A percentile compares a stretch with the other conserved stretches of the same genome.
Conservation (phyloP, 1,140 invertebrate species). For the Ditylenchus dipsaci region DNA sequence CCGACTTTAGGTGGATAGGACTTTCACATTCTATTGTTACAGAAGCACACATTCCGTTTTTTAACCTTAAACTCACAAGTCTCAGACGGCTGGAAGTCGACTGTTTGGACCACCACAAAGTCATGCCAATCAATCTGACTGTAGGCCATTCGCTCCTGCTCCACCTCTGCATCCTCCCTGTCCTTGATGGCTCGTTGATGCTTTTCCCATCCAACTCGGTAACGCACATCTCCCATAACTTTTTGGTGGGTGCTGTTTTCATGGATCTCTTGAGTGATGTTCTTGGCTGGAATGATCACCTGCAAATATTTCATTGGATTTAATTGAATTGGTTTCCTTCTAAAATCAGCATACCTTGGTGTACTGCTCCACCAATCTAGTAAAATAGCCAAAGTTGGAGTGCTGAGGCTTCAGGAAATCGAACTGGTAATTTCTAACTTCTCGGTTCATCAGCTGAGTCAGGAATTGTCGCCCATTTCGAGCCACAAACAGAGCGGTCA, state of each 20-base stretch:
- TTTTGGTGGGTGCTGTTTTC: constrained; percentile 48
- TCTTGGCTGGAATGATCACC: constrained; percentile 48
- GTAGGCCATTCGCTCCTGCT: constrained; percentile 90
- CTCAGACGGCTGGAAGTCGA: constrained; percentile 95
- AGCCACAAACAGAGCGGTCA: constrained; percentile 97
- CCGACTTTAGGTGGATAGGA: too few relatives aligned
- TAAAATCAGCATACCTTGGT: constrained; percentile 70
- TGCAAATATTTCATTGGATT: constrained; percentile 61
- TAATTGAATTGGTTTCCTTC: not conserved
- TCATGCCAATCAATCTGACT: constrained; percentile 99
- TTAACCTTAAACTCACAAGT: constrained; percentile 67
- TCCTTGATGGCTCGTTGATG: constrained; percentile 71
- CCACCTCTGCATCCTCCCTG: constrained; percentile 86
- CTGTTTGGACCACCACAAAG: constrained; percentile 98
- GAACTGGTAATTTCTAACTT: constrained; percentile 96
- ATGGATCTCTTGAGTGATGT: constrained; percentile 44
- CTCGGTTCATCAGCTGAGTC: constrained; percentile 94
- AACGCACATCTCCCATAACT: constrained; percentile 83
- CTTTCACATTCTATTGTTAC: too few relatives aligned
- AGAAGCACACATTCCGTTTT: not conserved
- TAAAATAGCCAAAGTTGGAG: constrained; percentile 97
- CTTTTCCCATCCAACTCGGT: constrained; percentile 89
- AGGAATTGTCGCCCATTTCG: constrained; percentile 94
- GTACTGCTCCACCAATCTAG: constrained; percentile 93
- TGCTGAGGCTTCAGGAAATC: constrained; percentile 97